A percentile compares a stretch with the other conserved stretches of the same genome.
These are phyloP conservation scores for Amblyopsis hoosieri DNA, from an alignment of 2,797 vertebrate genomes.

Conservation along the genomic window DNA sequence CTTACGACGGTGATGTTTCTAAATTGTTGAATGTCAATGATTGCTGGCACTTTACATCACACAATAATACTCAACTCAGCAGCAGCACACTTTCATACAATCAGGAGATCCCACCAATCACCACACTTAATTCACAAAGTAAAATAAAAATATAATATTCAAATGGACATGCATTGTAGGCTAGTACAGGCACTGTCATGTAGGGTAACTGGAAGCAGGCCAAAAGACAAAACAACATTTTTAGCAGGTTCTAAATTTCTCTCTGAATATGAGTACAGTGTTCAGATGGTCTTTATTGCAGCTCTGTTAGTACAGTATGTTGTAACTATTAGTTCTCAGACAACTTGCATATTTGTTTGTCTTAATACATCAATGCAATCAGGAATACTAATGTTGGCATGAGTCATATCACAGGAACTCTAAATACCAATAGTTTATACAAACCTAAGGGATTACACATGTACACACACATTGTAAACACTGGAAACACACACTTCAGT, in stretches of 20 bases:
- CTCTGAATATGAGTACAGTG: constrained; percentile 24
- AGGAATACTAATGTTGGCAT: constrained; percentile 26
- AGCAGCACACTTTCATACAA: too few species aligned
- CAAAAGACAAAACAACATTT: not conserved
- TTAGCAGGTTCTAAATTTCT: constrained; percentile 19
- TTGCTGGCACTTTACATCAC: too few species aligned
- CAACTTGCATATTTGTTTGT: not conserved
- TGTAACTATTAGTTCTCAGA: constrained; percentile 41
- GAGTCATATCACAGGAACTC: constrained; percentile 47
- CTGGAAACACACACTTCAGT: constrained; percentile 54
- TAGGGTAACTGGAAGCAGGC: too few species aligned
- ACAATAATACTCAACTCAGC: too few species aligned
- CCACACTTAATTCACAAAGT: too few species aligned
- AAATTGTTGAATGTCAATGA: too few species aligned
- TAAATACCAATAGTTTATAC: constrained; percentile 39
- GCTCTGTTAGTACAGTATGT: constrained; percentile 37
- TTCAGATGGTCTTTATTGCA: constrained; percentile 30
- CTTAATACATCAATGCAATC: not conserved
- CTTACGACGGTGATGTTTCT: too few species aligned
- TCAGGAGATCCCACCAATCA: too few species aligned
- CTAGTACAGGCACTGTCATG: too few species aligned
- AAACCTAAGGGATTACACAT: constrained; percentile 35
- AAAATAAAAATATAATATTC: too few species aligned
- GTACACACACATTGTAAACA: constrained; percentile 25
- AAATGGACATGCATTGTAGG: too few species aligned